Percentiles rank a stretch among this genome's conserved stretches.
Evolutionary conservation across 2,888 invertebrate genomes (phyloP).

Genomic region (Kryphioiulus occultus): DNA sequence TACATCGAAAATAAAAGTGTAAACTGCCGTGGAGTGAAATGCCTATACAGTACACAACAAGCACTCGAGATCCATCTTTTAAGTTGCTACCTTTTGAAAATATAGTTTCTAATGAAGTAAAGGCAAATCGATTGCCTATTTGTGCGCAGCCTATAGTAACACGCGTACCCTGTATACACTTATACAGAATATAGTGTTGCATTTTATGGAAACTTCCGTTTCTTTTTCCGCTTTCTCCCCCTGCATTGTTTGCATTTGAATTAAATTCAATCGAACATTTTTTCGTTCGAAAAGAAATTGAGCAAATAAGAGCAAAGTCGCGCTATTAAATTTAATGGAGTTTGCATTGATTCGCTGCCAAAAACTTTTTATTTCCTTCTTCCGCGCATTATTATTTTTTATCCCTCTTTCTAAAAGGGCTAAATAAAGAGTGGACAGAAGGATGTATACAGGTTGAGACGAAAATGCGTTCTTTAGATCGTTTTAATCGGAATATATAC

Average conservation of each 20-base stretch:
- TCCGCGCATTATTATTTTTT: neutral
- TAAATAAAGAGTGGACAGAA: neutral
- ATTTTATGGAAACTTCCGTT: neutral
- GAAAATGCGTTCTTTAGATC: neutral
- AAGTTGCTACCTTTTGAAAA: neutral
- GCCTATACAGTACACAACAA: too few species aligned
- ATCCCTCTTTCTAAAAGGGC: neutral
- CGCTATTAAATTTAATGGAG: neutral
- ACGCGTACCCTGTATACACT: too few species aligned
- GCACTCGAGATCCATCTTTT: too few species aligned
- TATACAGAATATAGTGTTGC: neutral
- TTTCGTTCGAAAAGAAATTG: neutral
- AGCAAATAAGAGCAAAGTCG: neutral
- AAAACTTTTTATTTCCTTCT: neutral
- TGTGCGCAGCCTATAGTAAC: too few species aligned
- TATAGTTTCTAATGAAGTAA: neutral
- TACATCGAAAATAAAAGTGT: too few species aligned
- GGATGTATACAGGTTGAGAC: neutral
- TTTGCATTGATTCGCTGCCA: neutral
- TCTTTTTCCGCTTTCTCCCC: neutral
- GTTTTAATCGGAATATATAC: neutral
- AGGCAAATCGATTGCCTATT: neutral
- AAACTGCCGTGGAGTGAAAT: too few species aligned
- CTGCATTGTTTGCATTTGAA: neutral
- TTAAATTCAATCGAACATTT: conserved; percentile 5